Base-by-base conservation (phyloP, 1,140 invertebrate species). In the Aphis gossypii region DNA sequence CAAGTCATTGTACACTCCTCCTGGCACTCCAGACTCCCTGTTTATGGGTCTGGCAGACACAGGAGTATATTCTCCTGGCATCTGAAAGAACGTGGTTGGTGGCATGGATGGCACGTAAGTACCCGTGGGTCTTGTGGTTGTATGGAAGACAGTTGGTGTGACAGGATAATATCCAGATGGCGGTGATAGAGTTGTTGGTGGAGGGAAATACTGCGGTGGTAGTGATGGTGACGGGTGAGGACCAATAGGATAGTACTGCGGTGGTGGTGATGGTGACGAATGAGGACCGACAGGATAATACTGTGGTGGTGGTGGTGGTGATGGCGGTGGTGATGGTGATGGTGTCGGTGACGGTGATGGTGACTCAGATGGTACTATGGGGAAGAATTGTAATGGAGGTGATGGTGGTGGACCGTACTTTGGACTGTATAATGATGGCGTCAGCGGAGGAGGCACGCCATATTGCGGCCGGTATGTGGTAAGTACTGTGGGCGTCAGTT, bases 121-220 rank as follows among this genome's bases (percentile, higher is more conserved):
- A 20, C 92, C 82, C 8, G 68, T 92, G 0, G 91, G 46, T 25
- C 46, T 92, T 8, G 90, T 92, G 3, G 90, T 25, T 21, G n/a
- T 83, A 20, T 35, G 14, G 20, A 82, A 51, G n/a, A 88, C 25
- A 23, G 93, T 51, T 18, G 88, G 90, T 25, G 68, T 91, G n/a
- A 76, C 84, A 3, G 90, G 83, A 8, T 54, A n/a, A 90, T 90
- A 48, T 84, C 41, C 60, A 5, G 60, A 68, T 68, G 60, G 30
- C 23, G 94, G 94, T 44, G 93, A 93, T 86, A n/a, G 87, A 8
- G 89, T 87, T 14, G 94, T 18, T 20, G 44, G 9, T n/a, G 90
- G 54, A 14, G 94, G 94, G 5, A 68, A 88, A 20, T 44, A 90
- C 38, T 54, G 51, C 0, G 60, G 83, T 20, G 83, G 90, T 23